phyloP scores from a whole-genome alignment of 2,888 invertebrate genomes.

The Yponomeuta evonymella region DNA sequence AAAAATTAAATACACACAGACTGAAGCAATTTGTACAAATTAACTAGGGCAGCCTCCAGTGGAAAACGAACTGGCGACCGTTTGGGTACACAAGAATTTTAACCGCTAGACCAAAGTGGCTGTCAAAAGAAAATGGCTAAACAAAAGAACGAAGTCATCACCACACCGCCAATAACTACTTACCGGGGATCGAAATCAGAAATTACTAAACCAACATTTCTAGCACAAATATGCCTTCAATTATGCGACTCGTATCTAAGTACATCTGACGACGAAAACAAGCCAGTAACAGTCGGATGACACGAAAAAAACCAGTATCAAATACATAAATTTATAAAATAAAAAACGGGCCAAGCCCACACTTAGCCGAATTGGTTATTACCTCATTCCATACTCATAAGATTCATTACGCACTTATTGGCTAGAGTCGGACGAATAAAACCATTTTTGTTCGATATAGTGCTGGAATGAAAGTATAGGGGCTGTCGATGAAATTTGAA shows the following conservation, averaged over 20 bases:
- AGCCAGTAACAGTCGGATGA: constrained; percentile 30
- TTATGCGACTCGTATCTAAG: constrained; percentile 16
- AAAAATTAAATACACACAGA: too few species aligned
- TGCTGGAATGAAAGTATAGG: constrained; percentile 31
- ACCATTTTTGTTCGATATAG: constrained; percentile 60
- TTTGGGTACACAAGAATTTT: too few species aligned
- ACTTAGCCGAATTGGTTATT: constrained; percentile 61
- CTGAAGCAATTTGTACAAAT: too few species aligned
- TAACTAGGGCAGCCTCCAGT: too few species aligned
- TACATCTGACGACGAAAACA: constrained; percentile 37
- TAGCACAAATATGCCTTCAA: background rate
- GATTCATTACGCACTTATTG: constrained; percentile 73
- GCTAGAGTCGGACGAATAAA: constrained; percentile 59
- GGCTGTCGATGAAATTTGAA: background rate
- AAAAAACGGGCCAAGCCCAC: constrained; percentile 62
- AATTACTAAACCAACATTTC: background rate
- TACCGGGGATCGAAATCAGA: background rate
- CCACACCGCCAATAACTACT: too few species aligned
- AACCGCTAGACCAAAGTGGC: too few species aligned
- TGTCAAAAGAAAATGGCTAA: too few species aligned
- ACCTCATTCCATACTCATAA: constrained; percentile 62
- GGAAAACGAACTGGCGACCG: too few species aligned
- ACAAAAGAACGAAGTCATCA: too few species aligned
- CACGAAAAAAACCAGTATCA: constrained; percentile 62
- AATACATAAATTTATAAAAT: constrained; percentile 54